Evolutionary conservation across 1,140 invertebrate genomes (phyloP), one percentile per base, ranked within the genome.

Genomic region (Lordiphosa stackelbergi): DNA sequence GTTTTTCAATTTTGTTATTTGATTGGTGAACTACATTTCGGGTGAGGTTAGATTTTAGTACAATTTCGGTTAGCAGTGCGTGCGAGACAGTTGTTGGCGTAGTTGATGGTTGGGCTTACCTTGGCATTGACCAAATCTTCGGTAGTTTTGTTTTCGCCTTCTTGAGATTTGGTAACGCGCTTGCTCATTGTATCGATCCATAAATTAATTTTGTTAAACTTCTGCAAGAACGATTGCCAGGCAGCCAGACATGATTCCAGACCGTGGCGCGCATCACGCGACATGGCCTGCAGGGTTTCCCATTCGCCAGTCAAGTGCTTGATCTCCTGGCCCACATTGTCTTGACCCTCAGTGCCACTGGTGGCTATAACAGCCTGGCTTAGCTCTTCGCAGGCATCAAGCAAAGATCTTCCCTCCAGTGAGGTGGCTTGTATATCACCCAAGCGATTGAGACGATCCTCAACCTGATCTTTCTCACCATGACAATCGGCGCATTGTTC

Each of bases 321-420:
- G 8, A 95, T 93, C 84, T 98, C 95, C 78, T 95, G 93, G 37
- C 93, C 92, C 2, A 98, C 93, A 12, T 90, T 90, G 57, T 97
- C 95, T 87, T 95, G 94, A 10, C 96, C 96, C 88, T 97, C 95
- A 5, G 91, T 90, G 1, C 94, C 94, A 8, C 95, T 96, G n/a
- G 93, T 94, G 55, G 93, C 90, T 53, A 95, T 91, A 0, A 97
- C 94, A 16, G 91, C 90, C 84, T 94, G 92, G 61, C 95, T 96
- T 0, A 95, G 86, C 74, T 94, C 91, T 45, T 94, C 91, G 0
- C 94, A 92, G 73, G 92, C 93, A 19, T 94, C 91, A 0, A 97
- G 90, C 35, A 96, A 75, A 4, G 89, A 88, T 73, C 95, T 93
- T 48, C 94, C 93, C 88, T 92, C 91, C 1, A 92, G 90, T 16